These are phyloP conservation scores for Conger conger DNA, from an alignment of 2,113 vertebrate genomes.

Conservation along the genomic window DNA sequence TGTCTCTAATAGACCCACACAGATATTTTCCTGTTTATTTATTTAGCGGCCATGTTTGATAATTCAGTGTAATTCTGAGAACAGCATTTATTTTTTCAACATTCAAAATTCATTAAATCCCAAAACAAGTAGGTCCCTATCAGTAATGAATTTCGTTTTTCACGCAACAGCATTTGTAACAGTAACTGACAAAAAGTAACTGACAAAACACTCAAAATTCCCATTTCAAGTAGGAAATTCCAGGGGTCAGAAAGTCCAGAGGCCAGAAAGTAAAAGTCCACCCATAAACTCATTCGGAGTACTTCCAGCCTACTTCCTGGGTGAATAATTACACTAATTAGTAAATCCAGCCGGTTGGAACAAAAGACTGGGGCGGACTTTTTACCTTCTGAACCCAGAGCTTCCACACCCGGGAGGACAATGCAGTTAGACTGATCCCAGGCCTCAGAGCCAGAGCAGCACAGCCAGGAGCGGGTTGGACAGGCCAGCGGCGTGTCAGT, in stretches of 20 bases:
- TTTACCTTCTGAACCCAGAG: not conserved
- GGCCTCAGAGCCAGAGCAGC: not conserved
- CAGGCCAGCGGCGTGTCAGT: not conserved
- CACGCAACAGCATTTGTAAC: not conserved
- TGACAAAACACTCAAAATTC: not conserved
- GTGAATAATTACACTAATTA: no score
- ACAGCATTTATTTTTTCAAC: not conserved
- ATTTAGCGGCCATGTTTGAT: not conserved
- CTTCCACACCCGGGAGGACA: not conserved
- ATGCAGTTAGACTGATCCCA: not conserved
- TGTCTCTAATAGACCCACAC: not conserved
- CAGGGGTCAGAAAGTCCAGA: no score
- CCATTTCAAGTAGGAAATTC: no score
- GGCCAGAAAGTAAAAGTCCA: no score
- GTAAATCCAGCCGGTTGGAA: no score
- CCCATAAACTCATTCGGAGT: no score
- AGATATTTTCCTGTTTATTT: not conserved
- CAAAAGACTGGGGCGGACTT: not conserved
- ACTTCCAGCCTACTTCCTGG: no score
- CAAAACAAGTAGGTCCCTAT: not conserved
- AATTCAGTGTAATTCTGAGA: not conserved
- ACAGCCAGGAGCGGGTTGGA: not conserved
- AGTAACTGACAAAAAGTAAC: not conserved
- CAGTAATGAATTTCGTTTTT: not conserved
- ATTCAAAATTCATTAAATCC: not conserved